A percentile compares a stretch with the other conserved stretches of the same genome.
phyloP scores from a whole-genome alignment of 1,140 invertebrate species.

The Ctenoplectra terminalis region DNA sequence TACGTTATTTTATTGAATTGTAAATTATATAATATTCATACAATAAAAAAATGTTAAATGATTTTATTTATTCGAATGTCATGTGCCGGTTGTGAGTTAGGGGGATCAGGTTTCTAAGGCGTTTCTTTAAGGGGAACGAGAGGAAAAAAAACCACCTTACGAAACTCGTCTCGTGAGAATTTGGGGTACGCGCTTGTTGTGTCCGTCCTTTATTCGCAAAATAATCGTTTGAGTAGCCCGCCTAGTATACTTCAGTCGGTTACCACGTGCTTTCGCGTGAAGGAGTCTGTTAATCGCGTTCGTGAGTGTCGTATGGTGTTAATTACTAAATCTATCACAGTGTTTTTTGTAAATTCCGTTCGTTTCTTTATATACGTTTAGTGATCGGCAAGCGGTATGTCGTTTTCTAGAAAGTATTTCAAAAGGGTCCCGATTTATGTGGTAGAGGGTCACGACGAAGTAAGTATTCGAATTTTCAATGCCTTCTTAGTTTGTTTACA shows the following conservation, averaged over 20 bases:
- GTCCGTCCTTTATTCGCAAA: slow-evolving; percentile 64
- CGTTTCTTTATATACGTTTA: neutral
- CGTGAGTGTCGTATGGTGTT: slow-evolving; percentile 33
- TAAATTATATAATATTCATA: neutral
- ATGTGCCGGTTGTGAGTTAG: slow-evolving; percentile 60
- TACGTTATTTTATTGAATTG: neutral
- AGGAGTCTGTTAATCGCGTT: slow-evolving; percentile 57
- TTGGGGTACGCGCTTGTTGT: slow-evolving; percentile 51
- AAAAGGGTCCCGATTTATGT: slow-evolving; percentile 88
- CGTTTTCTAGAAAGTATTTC: slow-evolving; percentile 75
- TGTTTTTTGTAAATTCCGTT: slow-evolving; percentile 3
- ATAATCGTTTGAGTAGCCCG: slow-evolving; percentile 68
- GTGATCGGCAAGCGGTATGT: slow-evolving; percentile 41
- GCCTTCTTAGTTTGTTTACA: slow-evolving; percentile 49
- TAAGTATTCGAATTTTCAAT: slow-evolving; percentile 67
- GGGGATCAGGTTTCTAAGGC: slow-evolving; percentile 65
- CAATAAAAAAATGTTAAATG: slow-evolving; percentile 5
- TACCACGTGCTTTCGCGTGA: slow-evolving; percentile 68
- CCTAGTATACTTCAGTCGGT: slow-evolving; percentile 63
- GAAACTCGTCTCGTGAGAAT: slow-evolving; percentile 76
- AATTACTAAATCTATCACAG: slow-evolving; percentile 54
- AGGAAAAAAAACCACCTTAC: slow-evolving; percentile 57
- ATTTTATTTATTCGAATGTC: slow-evolving; percentile 35
- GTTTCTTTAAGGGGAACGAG: slow-evolving; percentile 48
- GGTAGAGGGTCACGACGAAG: slow-evolving; percentile 91